phyloP scores from a whole-genome alignment of 2,797 vertebrate species.

The Rhinichthys osculus region DNA sequence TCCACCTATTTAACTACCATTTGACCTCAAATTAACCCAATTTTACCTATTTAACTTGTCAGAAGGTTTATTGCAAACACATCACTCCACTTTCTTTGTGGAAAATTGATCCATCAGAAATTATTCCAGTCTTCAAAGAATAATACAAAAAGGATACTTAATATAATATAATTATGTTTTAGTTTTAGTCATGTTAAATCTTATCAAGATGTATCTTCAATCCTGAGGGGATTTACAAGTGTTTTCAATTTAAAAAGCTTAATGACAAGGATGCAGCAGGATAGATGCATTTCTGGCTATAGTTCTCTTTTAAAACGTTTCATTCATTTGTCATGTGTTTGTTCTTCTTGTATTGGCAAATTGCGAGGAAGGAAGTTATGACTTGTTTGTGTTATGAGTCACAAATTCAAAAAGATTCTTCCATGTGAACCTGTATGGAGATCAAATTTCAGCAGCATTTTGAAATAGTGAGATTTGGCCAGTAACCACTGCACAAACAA shows the following conservation, averaged over 20 bases:
- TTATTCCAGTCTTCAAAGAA: neutral
- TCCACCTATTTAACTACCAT: neutral
- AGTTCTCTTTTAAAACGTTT: neutral
- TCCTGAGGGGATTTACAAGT: neutral
- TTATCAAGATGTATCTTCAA: neutral
- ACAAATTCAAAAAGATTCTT: conserved; percentile 1
- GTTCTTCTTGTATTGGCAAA: neutral
- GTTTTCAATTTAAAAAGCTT: neutral
- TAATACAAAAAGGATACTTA: neutral
- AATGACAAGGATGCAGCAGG: too few relatives aligned
- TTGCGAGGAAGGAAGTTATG: conserved; percentile 13
- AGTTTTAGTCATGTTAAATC: neutral
- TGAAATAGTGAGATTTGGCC: neutral
- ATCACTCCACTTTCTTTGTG: neutral
- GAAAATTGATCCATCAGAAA: neutral
- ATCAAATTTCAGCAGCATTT: neutral
- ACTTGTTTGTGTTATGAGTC: conserved; percentile 36
- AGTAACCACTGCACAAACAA: neutral
- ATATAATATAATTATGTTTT: neutral
- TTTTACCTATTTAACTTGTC: conserved; percentile 31
- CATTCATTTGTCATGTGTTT: neutral
- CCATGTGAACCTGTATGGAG: neutral
- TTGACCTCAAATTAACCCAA: neutral
- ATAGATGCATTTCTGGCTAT: too few relatives aligned
- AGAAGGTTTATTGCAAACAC: neutral